Conservation (phyloP, 2,888 invertebrate genomes). For the Girardia tigrina region DNA sequence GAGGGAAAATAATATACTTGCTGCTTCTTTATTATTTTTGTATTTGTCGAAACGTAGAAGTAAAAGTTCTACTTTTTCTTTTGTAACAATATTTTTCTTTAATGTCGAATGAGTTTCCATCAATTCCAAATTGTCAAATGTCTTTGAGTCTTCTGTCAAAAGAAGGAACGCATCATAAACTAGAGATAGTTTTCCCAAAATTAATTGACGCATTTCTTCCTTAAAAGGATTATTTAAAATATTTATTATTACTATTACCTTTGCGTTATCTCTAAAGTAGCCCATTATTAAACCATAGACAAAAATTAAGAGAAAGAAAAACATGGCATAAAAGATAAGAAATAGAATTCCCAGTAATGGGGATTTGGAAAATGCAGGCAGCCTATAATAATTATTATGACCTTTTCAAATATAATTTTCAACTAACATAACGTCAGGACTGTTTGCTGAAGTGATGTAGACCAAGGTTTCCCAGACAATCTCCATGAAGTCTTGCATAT, state of each 20-base stretch:
- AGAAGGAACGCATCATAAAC: background rate
- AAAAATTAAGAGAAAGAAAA: constrained; percentile 11
- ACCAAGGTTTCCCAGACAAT: background rate
- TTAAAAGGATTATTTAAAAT: background rate
- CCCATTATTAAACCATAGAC: background rate
- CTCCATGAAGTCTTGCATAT: background rate
- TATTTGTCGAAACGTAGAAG: background rate
- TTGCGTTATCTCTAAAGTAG: background rate
- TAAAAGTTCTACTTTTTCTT: too few relatives aligned
- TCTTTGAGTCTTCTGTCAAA: background rate
- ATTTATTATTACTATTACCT: background rate
- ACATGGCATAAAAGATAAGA: background rate
- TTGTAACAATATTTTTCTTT: too few relatives aligned
- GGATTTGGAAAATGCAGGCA: background rate
- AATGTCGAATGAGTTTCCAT: too few relatives aligned
- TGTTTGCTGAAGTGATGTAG: background rate
- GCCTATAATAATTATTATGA: background rate
- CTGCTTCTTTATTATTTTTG: background rate
- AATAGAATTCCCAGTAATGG: background rate
- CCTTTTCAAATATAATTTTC: background rate
- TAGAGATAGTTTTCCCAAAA: background rate
- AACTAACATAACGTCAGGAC: constrained; percentile 11
- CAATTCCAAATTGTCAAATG: too few relatives aligned
- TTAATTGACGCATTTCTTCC: background rate
- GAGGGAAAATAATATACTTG: background rate